Conservation (phyloP, 1,140 invertebrate species). For the Cydia strobilella region DNA sequence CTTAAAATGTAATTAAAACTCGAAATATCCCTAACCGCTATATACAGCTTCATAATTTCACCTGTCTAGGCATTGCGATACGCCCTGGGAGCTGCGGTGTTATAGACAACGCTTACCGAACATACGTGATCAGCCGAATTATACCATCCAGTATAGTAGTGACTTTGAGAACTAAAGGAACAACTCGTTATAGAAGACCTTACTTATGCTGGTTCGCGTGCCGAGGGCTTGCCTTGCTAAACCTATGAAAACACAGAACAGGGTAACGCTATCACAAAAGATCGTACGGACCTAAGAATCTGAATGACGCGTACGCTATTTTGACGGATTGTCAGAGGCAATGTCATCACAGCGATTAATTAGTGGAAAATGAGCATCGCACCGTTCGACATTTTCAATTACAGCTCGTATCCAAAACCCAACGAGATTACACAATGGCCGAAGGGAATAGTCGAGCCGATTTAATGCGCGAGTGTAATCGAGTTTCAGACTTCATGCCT, state of each 20-base stretch:
- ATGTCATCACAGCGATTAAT: slow-evolving; percentile 77
- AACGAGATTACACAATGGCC: slow-evolving; percentile 67
- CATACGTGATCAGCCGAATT: neutral
- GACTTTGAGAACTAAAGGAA: neutral
- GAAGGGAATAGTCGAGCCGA: slow-evolving; percentile 55
- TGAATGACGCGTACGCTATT: neutral
- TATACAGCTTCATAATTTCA: neutral
- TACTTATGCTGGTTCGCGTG: neutral
- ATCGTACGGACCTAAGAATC: neutral
- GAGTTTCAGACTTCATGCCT: slow-evolving; percentile 61
- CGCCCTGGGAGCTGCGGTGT: neutral
- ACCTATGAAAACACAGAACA: neutral
- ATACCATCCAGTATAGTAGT: neutral
- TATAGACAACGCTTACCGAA: neutral
- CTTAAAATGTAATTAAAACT: slow-evolving; percentile 17
- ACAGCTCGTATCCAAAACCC: slow-evolving; percentile 63
- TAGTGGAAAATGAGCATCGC: slow-evolving; percentile 77
- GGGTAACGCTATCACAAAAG: neutral
- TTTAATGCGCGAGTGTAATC: slow-evolving; percentile 58
- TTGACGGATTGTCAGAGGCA: slow-evolving; percentile 31
- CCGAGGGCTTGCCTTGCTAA: neutral
- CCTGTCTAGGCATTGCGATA: slow-evolving; percentile 17
- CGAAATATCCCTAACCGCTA: slow-evolving; percentile 4
- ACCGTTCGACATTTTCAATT: slow-evolving; percentile 76
- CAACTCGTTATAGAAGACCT: neutral